Evolutionary conservation across 2,113 vertebrate genomes (phyloP).

Genomic region (Rhineura floridana): DNA sequence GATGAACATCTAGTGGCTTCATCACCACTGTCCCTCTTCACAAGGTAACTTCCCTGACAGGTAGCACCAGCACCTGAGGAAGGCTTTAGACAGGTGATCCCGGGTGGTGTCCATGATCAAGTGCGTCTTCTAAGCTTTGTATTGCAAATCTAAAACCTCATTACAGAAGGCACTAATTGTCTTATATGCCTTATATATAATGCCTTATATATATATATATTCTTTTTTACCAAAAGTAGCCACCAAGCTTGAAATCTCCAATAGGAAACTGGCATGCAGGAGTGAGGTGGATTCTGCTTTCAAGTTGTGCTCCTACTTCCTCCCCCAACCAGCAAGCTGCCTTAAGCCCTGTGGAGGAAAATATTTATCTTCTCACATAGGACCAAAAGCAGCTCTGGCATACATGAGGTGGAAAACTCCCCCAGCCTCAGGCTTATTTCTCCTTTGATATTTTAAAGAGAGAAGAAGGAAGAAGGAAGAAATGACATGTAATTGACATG

Average conservation of each 20-base stretch:
- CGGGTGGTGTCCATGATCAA: background rate
- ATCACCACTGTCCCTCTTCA: too few relatives aligned
- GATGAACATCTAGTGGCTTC: too few relatives aligned
- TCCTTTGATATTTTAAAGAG: too few relatives aligned
- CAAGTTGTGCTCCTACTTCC: background rate
- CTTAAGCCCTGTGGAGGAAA: background rate
- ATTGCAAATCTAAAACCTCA: background rate
- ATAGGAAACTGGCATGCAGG: background rate
- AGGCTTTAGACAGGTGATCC: background rate
- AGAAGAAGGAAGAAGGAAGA: too few relatives aligned
- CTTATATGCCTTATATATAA: background rate
- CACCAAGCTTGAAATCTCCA: background rate
- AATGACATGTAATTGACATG: too few relatives aligned
- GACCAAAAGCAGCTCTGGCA: background rate
- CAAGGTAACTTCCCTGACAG: too few relatives aligned
- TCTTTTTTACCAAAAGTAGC: background rate
- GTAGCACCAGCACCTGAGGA: too few relatives aligned
- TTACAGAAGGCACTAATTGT: background rate
- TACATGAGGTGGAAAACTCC: background rate
- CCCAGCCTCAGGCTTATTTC: too few relatives aligned
- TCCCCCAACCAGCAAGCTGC: background rate
- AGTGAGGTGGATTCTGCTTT: too few relatives aligned
- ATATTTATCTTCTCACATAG: background rate
- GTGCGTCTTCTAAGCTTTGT: background rate
- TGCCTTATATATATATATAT: too few relatives aligned